Conservation (phyloP, 2,888 invertebrate species). For the Cremastinae sp. region DNA sequence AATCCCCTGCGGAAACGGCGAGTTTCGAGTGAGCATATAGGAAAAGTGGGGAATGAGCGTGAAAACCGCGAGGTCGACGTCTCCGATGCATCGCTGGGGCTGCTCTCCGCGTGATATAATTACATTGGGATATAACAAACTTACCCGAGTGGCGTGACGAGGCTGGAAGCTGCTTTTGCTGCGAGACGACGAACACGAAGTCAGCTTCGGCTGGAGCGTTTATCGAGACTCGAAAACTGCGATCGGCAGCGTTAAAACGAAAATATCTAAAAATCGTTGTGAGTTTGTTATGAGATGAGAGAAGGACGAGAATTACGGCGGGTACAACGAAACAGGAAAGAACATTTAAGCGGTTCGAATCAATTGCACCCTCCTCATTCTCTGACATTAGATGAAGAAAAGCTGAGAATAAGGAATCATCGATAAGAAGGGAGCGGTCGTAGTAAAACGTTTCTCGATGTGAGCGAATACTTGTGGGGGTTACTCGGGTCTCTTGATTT, state of each 20-base stretch:
- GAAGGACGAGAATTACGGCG: constrained; percentile 28
- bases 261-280: constrained; percentile 53
- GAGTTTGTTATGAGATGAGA: constrained; percentile 49
- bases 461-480: constrained; percentile 46
- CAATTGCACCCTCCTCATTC: background rate
- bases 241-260: constrained; percentile 40
- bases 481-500: constrained; percentile 58
- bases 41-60: no score
- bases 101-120: constrained; percentile 40
- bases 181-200: constrained; percentile 61
- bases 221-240: constrained; percentile 44
- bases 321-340: constrained; percentile 50
- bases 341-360: constrained; percentile 43
- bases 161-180: constrained; percentile 62
- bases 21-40: no score
- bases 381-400: background rate
- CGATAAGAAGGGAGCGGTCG: constrained; percentile 5
- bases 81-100: no score
- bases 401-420: background rate
- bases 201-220: constrained; percentile 38
- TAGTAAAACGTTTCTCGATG: constrained; percentile 50
- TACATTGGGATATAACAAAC: constrained; percentile 49
- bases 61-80: no score
- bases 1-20: no score
- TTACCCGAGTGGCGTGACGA: constrained; percentile 53